Percentiles rank a stretch among this genome's conserved stretches.
phyloP scores from a whole-genome alignment of 2,888 invertebrate genomes.

The Hypolimnas misippus region DNA sequence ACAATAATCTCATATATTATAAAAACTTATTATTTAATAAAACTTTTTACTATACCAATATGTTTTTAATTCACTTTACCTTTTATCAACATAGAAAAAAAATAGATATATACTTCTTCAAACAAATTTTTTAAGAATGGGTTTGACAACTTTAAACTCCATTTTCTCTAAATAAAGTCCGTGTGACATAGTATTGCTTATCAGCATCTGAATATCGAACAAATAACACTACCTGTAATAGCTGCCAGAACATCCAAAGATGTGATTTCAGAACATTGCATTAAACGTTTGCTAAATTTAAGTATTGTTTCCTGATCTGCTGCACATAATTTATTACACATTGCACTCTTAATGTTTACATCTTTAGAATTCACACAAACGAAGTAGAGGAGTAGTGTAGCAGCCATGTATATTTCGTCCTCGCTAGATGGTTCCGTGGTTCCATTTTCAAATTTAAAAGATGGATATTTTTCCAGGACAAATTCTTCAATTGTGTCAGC shows the following conservation, averaged over 20 bases:
- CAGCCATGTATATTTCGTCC: constrained; percentile 68
- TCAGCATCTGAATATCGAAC: too few species aligned
- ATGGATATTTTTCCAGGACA: constrained; percentile 77
- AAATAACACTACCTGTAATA: too few species aligned
- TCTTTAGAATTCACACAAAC: constrained; percentile 82
- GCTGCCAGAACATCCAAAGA: constrained; percentile 69
- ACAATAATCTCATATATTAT: too few species aligned
- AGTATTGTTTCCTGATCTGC: constrained; percentile 82
- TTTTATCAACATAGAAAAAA: too few species aligned
- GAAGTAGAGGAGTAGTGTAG: constrained; percentile 80
- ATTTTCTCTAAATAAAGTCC: too few species aligned
- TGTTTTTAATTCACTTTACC: too few species aligned
- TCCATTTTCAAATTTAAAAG: constrained; percentile 72
- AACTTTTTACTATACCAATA: too few species aligned
- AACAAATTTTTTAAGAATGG: too few species aligned
- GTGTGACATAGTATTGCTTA: too few species aligned
- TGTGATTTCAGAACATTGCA: constrained; percentile 72
- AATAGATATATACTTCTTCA: too few species aligned
- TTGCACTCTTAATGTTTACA: constrained; percentile 79
- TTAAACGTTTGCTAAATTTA: constrained; percentile 78
- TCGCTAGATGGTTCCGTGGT: constrained; percentile 56
- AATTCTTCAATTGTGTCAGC: constrained; percentile 71
- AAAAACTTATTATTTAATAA: too few species aligned
- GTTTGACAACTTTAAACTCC: too few species aligned
- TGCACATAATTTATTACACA: constrained; percentile 79